Conservation (phyloP, 2,888 invertebrate species). For the Osmoderma eremita region DNA sequence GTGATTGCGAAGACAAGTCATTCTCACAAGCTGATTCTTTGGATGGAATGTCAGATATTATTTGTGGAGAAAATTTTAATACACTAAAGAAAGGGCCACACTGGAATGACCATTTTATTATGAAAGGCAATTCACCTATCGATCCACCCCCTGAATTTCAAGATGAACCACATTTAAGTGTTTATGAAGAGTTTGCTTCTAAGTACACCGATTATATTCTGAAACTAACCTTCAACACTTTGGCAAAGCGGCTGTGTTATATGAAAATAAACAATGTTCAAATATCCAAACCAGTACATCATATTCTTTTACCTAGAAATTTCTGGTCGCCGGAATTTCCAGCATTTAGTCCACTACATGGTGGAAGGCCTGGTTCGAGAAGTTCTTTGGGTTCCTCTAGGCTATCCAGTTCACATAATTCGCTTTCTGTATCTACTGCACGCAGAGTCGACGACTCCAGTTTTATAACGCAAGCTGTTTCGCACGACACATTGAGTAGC, state of each 20-base stretch:
- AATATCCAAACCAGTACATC: constrained; percentile 36
- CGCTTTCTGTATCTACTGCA: constrained; percentile 74
- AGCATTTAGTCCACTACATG: constrained; percentile 71
- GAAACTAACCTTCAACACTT: constrained; percentile 24
- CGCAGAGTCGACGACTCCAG: constrained; percentile 85
- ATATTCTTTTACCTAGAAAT: constrained; percentile 53
- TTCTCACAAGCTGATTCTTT: constrained; percentile 82
- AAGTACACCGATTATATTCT: constrained; percentile 39
- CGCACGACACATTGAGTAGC: constrained; percentile 82
- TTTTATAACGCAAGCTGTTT: constrained; percentile 89
- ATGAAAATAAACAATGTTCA: constrained; percentile 13
- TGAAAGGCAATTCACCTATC: constrained; percentile 73
- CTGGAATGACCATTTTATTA: constrained; percentile 65
- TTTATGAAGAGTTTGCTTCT: constrained; percentile 38
- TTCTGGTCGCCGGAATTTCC: constrained; percentile 70
- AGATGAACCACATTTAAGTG: constrained; percentile 65
- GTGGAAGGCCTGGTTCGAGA: constrained; percentile 75
- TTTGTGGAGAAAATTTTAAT: constrained; percentile 85
- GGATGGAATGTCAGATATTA: constrained; percentile 78
- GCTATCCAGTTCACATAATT: constrained; percentile 86
- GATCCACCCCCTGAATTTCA: constrained; percentile 90
- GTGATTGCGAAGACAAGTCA: constrained; percentile 81
- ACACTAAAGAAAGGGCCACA: constrained; percentile 82
- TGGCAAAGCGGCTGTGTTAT: constrained; percentile 14
- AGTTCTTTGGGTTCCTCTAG: constrained; percentile 81